A percentile compares a stretch with the other conserved stretches of the same genome.
Conservation (phyloP, 1,140 invertebrate species). For the Cheumatopsyche charites region DNA sequence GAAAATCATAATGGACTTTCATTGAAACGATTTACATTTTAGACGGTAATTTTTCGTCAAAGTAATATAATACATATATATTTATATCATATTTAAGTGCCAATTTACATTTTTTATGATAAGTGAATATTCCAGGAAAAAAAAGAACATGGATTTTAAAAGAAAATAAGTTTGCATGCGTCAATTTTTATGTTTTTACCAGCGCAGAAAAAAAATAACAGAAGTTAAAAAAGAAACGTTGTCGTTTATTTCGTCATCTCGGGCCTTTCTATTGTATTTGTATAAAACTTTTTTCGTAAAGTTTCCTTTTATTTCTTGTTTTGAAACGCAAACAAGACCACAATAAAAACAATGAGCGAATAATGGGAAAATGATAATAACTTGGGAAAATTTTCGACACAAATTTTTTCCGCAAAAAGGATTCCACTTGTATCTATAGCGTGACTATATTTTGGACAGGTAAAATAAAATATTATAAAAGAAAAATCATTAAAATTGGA, state of each 20-base stretch:
- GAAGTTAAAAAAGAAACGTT: slow-evolving; percentile 5
- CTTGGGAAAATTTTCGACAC: neutral
- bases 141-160: neutral
- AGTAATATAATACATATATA: too few species aligned
- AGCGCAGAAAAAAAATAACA: neutral
- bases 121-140: neutral
- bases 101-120: too few species aligned
- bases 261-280: slow-evolving; percentile 6
- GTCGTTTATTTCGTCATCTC: slow-evolving; percentile 16
- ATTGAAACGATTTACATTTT: too few species aligned
- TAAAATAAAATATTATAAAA: too few species aligned
- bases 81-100: too few species aligned
- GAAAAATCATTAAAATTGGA: neutral
- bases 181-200: slow-evolving; percentile 1
- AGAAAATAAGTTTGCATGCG: slow-evolving; percentile 10
- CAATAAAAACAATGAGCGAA: slow-evolving; percentile 18
- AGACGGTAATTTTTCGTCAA: too few species aligned
- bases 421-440: too few species aligned
- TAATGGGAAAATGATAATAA: slow-evolving; percentile 20
- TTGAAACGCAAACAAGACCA: slow-evolving; percentile 3
- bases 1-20: too few species aligned
- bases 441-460: too few species aligned
- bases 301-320: slow-evolving; percentile 7
- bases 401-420: neutral
- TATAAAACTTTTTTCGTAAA: slow-evolving; percentile 14